Percentiles rank a stretch among this genome's conserved stretches.
Conservation (phyloP, 2,113 vertebrate genomes). For the Manacus vitellinus region DNA sequence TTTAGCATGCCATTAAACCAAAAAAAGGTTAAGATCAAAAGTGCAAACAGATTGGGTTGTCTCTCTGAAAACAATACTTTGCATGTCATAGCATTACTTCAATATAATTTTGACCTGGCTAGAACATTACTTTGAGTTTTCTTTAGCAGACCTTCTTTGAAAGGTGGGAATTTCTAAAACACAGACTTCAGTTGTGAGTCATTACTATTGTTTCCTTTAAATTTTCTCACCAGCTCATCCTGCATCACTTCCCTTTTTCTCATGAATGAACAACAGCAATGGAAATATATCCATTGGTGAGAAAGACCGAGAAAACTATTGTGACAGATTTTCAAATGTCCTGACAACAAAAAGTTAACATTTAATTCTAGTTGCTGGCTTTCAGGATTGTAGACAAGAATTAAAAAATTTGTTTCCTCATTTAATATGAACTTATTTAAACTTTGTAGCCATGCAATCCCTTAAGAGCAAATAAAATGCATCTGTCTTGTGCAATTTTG, state of each 20-base stretch:
- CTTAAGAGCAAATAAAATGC: not conserved
- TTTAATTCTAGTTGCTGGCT: not conserved
- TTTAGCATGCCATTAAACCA: conserved; percentile 61
- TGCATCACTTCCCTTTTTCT: conserved; percentile 75
- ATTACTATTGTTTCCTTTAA: conserved; percentile 76
- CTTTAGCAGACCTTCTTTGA: conserved; percentile 54
- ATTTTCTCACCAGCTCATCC: conserved; percentile 75
- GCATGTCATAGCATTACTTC: conserved; percentile 46
- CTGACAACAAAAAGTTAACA: not conserved
- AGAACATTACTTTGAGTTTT: conserved; percentile 41
- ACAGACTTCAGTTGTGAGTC: conserved; percentile 67
- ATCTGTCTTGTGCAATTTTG: not conserved
- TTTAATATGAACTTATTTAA: not conserved
- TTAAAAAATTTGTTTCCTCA: not conserved
- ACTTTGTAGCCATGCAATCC: not conserved
- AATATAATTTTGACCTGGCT: conserved; percentile 11
- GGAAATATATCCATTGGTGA: conserved; percentile 41
- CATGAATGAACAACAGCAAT: conserved; percentile 63
- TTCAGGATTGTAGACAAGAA: not conserved
- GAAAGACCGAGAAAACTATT: not conserved
- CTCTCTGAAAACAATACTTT: conserved; percentile 53
- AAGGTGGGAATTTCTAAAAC: conserved; percentile 71
- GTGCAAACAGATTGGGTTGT: conserved; percentile 20
- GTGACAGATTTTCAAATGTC: not conserved
- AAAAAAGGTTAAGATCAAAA: conserved; percentile 51